phyloP scores from a whole-genome alignment of 2,797 vertebrate genomes.

The Australoheros facetus region DNA sequence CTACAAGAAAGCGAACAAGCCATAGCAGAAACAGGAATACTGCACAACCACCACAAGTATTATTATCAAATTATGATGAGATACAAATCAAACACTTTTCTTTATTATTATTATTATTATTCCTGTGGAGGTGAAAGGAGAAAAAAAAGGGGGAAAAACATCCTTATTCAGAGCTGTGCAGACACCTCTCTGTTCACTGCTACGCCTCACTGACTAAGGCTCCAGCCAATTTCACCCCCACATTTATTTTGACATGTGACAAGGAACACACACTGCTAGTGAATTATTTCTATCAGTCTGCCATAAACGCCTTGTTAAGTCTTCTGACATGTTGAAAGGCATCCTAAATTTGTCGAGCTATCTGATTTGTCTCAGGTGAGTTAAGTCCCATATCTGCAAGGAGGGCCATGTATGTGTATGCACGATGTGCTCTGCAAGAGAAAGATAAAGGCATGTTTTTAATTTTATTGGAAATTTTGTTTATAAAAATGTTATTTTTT shows the following conservation, averaged over 20 bases:
- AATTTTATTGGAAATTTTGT: neutral
- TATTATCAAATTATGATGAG: conserved; percentile 23
- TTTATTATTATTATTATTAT: neutral
- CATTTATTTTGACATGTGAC: conserved; percentile 78
- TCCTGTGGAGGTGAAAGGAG: conserved; percentile 1
- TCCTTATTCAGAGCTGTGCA: conserved; percentile 49
- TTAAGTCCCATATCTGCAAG: conserved; percentile 8
- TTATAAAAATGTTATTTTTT: neutral
- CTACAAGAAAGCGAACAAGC: conserved; percentile 46
- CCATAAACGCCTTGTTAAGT: conserved; percentile 58
- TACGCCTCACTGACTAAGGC: conserved; percentile 69
- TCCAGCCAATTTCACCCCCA: conserved; percentile 72
- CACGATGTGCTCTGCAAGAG: neutral
- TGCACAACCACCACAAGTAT: conserved; percentile 7
- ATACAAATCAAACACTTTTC: conserved; percentile 33
- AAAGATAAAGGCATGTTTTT: neutral
- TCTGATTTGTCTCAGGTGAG: conserved; percentile 37
- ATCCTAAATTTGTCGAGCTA: conserved; percentile 27
- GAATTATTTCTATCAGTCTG: conserved; percentile 57
- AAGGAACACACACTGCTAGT: conserved; percentile 55
- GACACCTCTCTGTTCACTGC: conserved; percentile 44
- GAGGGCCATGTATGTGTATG: conserved; percentile 8
- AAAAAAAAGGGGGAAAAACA: conserved; percentile 2
- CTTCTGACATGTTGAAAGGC: conserved; percentile 38
- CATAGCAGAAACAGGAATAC: conserved; percentile 37